phyloP scores from a whole-genome alignment of 2,888 invertebrate species.

The Morpho helenor region DNA sequence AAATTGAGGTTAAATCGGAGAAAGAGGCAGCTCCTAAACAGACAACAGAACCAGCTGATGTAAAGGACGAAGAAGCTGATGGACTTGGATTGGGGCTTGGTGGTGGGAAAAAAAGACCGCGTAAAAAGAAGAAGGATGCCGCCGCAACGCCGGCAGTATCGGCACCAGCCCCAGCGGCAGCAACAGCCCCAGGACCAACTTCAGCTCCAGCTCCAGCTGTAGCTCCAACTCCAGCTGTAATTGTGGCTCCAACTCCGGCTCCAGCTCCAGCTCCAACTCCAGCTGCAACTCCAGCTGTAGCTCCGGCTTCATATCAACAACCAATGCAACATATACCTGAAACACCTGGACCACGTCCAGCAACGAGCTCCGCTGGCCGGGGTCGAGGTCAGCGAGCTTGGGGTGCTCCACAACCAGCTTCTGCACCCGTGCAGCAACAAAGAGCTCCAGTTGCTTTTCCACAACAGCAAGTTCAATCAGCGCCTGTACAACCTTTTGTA shows the following conservation, averaged over 20 bases:
- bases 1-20: conserved; percentile 13
- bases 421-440: conserved; percentile 1
- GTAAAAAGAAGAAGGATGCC: conserved; percentile 36
- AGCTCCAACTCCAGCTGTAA: conserved; percentile 2
- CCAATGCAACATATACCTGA: too few relatives aligned
- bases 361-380: too few relatives aligned
- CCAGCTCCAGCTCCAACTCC: conserved; percentile 2
- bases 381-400: conserved; percentile 4
- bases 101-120: conserved; percentile 31
- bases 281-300: conserved; percentile 3
- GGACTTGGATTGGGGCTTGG: conserved; percentile 31
- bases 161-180: not conserved
- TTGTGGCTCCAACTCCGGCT: not conserved
- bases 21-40: conserved; percentile 9
- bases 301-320: not conserved
- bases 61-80: conserved; percentile 28
- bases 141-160: not conserved
- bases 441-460: not conserved
- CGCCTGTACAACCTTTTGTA: not conserved
- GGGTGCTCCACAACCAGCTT: conserved; percentile 7
- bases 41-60: conserved; percentile 19
- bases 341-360: too few relatives aligned
- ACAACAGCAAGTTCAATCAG: not conserved
- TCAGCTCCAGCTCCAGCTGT: conserved; percentile 8
- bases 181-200: conserved; percentile 8